A percentile compares a stretch with the other conserved stretches of the same genome.
Conservation (phyloP, 1,140 invertebrate species). For the Bombus confusus region DNA sequence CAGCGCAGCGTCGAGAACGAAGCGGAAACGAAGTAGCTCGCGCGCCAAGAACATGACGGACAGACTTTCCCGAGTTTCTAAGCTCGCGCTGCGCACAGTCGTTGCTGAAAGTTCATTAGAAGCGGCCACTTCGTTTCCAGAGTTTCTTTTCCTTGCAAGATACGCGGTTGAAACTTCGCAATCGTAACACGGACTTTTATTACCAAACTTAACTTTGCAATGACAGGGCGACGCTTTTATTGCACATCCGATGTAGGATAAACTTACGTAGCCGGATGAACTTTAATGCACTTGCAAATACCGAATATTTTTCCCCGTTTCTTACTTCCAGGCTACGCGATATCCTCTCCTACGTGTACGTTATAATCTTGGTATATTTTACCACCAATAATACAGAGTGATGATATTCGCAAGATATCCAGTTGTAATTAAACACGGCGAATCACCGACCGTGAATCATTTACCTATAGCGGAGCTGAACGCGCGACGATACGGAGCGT, state of each 20-base stretch:
- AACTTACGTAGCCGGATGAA: background rate
- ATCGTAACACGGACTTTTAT: background rate
- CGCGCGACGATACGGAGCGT: background rate
- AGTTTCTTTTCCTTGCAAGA: background rate
- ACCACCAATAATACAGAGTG: background rate
- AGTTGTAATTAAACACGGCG: background rate
- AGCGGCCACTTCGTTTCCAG: background rate
- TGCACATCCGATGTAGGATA: background rate
- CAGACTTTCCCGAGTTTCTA: constrained; percentile 32
- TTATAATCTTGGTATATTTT: background rate
- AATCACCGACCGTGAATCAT: constrained; percentile 12
- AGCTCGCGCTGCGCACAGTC: background rate
- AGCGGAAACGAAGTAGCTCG: constrained; percentile 50
- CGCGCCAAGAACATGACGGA: constrained; percentile 49
- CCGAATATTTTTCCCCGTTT: too few relatives aligned
- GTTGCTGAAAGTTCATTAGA: constrained; percentile 25
- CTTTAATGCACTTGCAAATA: too few relatives aligned
- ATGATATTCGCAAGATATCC: background rate
- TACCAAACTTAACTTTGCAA: background rate
- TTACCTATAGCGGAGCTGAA: background rate
- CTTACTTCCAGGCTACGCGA: too few relatives aligned
- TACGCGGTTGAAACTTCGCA: background rate
- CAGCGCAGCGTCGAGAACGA: constrained; percentile 25
- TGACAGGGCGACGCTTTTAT: background rate
- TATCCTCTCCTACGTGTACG: too few relatives aligned